Percentiles rank a stretch among this genome's conserved stretches.
These are phyloP conservation scores for Cuniculus paca DNA, from an alignment of 2,797 vertebrate species.

Conservation along the genomic window DNA sequence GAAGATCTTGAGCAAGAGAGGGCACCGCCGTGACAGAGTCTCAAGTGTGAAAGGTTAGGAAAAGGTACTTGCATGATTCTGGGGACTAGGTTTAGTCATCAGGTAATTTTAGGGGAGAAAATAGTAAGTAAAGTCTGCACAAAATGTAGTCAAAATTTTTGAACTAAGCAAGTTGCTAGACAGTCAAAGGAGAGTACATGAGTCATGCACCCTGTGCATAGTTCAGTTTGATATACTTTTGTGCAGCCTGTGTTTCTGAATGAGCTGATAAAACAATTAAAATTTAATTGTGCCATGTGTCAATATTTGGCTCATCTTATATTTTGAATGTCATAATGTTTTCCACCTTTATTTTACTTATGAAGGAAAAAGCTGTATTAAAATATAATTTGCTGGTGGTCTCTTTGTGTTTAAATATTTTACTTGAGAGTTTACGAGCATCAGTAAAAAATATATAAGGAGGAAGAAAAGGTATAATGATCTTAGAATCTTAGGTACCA, in stretches of 20 bases:
- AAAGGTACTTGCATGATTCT: not conserved
- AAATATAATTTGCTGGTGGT: not conserved
- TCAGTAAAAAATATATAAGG: slow-evolving; percentile 1
- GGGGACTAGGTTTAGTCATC: not conserved
- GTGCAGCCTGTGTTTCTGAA: not conserved
- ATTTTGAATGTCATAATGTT: not conserved
- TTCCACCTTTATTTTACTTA: not conserved
- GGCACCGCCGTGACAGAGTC: not conserved
- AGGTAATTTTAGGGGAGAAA: not conserved
- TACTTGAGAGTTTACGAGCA: not conserved
- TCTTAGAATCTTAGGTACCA: not conserved
- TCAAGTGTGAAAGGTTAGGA: not conserved
- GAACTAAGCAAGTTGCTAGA: not conserved
- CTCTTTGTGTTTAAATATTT: slow-evolving; percentile 47
- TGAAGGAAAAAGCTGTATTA: slow-evolving; percentile 5
- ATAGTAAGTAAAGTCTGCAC: not conserved
- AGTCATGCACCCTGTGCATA: not conserved
- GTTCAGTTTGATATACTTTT: not conserved
- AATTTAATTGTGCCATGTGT: not conserved
- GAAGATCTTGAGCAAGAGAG: not conserved
- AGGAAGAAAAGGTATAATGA: not conserved
- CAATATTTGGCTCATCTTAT: not conserved
- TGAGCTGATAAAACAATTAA: not conserved
- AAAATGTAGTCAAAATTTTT: not conserved
- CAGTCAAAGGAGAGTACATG: not conserved